These are phyloP conservation scores for Sylvilagus bachmani DNA, from an alignment of 2,113 vertebrate species.

Conservation along the genomic window DNA sequence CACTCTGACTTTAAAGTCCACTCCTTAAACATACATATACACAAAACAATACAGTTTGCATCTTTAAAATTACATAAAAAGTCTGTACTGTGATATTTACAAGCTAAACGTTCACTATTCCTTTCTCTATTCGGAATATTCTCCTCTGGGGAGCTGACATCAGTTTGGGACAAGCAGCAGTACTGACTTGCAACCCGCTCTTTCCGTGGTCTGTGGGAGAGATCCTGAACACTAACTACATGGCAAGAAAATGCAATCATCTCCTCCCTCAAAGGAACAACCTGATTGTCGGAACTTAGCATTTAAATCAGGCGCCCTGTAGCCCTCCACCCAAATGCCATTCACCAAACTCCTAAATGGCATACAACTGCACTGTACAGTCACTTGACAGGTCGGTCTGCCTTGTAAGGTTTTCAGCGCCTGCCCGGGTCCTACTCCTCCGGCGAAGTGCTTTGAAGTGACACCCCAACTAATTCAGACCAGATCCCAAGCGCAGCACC, in stretches of 20 bases:
- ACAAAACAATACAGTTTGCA: background rate
- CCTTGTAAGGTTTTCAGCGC: background rate
- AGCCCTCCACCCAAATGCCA: background rate
- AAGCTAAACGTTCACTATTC: background rate
- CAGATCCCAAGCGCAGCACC: background rate
- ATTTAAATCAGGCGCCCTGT: background rate
- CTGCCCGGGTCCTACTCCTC: background rate
- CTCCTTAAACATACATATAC: background rate
- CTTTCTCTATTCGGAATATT: slow-evolving; percentile 10
- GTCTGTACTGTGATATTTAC: background rate
- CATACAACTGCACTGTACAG: background rate
- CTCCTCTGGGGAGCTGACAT: background rate
- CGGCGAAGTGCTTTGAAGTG: background rate
- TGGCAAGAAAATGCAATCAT: background rate
- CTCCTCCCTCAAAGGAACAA: background rate
- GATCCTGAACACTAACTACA: background rate
- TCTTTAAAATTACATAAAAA: background rate
- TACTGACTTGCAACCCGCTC: background rate
- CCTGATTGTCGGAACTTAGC: background rate
- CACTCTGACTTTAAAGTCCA: background rate
- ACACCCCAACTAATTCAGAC: background rate
- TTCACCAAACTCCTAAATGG: background rate
- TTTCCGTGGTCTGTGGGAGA: background rate
- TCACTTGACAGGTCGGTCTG: background rate
- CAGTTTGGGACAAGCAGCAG: background rate